Base-by-base conservation (phyloP, 2,888 invertebrate species). In the Xanthia togata region DNA sequence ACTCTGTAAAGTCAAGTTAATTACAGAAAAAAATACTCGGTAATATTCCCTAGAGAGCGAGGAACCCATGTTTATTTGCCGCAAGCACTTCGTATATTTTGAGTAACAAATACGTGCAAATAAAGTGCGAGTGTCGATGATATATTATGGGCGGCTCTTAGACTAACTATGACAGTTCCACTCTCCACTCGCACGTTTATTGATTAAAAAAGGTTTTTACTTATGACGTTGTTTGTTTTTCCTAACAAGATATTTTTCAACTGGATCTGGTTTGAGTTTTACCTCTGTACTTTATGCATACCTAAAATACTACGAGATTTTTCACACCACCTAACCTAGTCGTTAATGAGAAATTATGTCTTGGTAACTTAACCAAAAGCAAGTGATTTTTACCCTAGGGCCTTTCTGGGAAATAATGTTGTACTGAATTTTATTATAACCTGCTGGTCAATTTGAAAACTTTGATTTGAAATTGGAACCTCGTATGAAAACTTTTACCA, bases 61-160 rank as follows among this genome's bases (percentile, higher is more conserved):
- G 17, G 1, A 57, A 47, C 9, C 31, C 60, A 67, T 57, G 20
- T 67, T 81, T 62, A 17, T 81, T 75, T 50, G 4, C 35, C 31
- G 8, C 47, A 41, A 67, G 31, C 53, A 12, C n/a, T 62, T 75
- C 26, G 38, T 47, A 55, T 75, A 41, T 81, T 79, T 68, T 63
- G 60, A 47, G 82, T 57, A 26, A 60, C 47, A 82, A 76, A 75
- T 62, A 60, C 67, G 74, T 55, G 81, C 60, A 75, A 55, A 79
- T 76, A 79, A 82, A 76, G 57, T 68, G 57, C 35, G 35, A 26
- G 57, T 44, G 65, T 57, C 69, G 44, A 65, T 79, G 82, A 77
- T 64, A 53, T 59, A 76, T 76, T 59, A 76, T 76, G 60, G 20
- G 41, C 20, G 26, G 70, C 59, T 84, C 76, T 70, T 44, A 60